These are phyloP conservation scores for Cheumatopsyche charites DNA, from an alignment of 1,140 invertebrate genomes.

Conservation along the genomic window DNA sequence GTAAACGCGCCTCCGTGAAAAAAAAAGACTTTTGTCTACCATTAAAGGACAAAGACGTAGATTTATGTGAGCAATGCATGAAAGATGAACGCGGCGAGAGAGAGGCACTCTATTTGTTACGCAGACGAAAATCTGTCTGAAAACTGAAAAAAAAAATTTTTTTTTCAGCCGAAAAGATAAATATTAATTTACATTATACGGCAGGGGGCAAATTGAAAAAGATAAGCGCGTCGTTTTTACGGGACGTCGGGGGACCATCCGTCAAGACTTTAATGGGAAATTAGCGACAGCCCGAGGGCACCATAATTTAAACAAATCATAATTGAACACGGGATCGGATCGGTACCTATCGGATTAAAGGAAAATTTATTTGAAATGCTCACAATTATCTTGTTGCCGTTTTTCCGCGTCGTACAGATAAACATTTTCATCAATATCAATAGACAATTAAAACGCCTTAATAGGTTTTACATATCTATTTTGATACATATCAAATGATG, in stretches of 20 bases:
- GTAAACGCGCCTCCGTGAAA: conserved; percentile 9
- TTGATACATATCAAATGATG: too few species aligned
- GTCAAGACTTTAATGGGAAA: conserved; percentile 27
- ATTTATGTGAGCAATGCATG: conserved; percentile 33
- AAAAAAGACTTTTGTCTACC: conserved; percentile 18
- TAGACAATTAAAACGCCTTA: too few species aligned
- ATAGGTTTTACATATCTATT: too few species aligned
- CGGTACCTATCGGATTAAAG: conserved; percentile 3
- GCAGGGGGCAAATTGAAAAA: conserved; percentile 29
- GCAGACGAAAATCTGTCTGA: too few species aligned
- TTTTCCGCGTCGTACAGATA: too few species aligned
- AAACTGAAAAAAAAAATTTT: conserved; percentile 1
- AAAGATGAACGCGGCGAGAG: conserved; percentile 1
- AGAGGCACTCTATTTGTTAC: too few species aligned
- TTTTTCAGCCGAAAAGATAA: not conserved
- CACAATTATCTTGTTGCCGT: too few species aligned
- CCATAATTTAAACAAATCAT: conserved; percentile 26
- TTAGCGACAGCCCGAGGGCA: conserved; percentile 17
- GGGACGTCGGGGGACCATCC: conserved; percentile 15
- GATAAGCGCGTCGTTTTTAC: conserved; percentile 25
- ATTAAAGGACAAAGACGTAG: conserved; percentile 18
- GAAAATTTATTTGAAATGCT: not conserved
- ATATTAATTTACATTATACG: conserved; percentile 1
- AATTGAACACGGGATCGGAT: conserved; percentile 2
- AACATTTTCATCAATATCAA: too few species aligned